Conservation (phyloP, 2,888 invertebrate species). For the Petrolisthes manimaculis region DNA sequence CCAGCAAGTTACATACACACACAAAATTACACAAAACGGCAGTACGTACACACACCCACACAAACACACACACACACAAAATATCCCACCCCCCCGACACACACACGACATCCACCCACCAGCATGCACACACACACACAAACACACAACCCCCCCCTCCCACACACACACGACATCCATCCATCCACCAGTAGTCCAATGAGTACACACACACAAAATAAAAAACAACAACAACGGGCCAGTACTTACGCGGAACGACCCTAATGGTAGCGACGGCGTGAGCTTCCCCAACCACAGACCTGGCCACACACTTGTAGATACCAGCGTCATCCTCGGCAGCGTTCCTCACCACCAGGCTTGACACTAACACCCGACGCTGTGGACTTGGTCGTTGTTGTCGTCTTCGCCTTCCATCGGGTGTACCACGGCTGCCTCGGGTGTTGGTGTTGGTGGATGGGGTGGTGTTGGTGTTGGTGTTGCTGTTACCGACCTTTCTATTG, state of each 20-base stretch:
- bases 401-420: background rate
- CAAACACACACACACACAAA: slow-evolving; percentile 11
- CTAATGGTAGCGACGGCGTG: slow-evolving; percentile 38
- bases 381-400: background rate
- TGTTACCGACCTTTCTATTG: background rate
- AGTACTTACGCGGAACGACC: slow-evolving; percentile 53
- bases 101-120: too few relatives aligned
- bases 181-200: background rate
- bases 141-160: too few relatives aligned
- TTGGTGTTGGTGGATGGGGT: background rate
- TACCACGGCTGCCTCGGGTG: background rate
- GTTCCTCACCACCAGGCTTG: slow-evolving; percentile 22
- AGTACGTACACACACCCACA: background rate
- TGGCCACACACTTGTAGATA: slow-evolving; percentile 53
- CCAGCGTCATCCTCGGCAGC: slow-evolving; percentile 35
- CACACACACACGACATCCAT: background rate
- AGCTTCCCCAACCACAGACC: slow-evolving; percentile 44
- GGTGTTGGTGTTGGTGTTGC: too few relatives aligned
- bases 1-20: background rate
- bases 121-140: too few relatives aligned
- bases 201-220: background rate
- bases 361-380: slow-evolving; percentile 26
- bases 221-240: too few relatives aligned
- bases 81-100: too few relatives aligned
- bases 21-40: background rate